phyloP scores from a whole-genome alignment of 2,888 invertebrate species.

The Zhuqinia jingwanae region DNA sequence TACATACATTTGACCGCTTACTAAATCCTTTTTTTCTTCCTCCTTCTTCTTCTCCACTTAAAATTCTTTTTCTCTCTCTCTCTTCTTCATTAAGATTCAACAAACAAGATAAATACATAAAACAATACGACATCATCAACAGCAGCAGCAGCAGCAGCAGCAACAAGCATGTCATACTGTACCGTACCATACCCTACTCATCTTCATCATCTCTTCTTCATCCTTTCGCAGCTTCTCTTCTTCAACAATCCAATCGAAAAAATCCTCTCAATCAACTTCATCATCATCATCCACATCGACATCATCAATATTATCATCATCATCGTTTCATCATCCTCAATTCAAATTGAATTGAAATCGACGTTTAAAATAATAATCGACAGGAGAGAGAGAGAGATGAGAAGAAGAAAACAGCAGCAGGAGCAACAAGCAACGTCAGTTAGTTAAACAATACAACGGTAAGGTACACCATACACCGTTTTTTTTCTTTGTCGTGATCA shows the following conservation, averaged over 20 bases:
- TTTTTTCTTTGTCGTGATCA: not conserved
- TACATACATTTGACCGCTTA: not conserved
- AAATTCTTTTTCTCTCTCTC: constrained; percentile 10
- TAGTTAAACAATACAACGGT: constrained; percentile 6
- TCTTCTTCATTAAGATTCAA: constrained; percentile 19
- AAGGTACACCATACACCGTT: constrained; percentile 33
- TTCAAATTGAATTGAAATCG: constrained; percentile 16
- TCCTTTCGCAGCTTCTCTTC: not conserved
- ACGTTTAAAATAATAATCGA: constrained; percentile 44
- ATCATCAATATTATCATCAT: constrained; percentile 34
- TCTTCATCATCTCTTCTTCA: not conserved
- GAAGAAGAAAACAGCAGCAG: too few relatives aligned
- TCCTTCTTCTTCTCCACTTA: not conserved
- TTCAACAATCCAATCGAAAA: not conserved
- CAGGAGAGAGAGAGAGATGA: too few relatives aligned
- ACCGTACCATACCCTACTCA: not conserved
- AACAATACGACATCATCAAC: constrained; percentile 28
- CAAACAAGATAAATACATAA: constrained; percentile 24
- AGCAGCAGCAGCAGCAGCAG: not conserved
- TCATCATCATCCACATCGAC: not conserved
- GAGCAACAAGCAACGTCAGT: not conserved
- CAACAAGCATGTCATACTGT: not conserved
- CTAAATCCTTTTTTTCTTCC: not conserved
- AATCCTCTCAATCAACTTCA: constrained; percentile 44
- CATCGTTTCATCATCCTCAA: constrained; percentile 2